These are phyloP conservation scores for Myotis vivesi DNA, from an alignment of 2,797 vertebrate species.

Conservation along the genomic window DNA sequence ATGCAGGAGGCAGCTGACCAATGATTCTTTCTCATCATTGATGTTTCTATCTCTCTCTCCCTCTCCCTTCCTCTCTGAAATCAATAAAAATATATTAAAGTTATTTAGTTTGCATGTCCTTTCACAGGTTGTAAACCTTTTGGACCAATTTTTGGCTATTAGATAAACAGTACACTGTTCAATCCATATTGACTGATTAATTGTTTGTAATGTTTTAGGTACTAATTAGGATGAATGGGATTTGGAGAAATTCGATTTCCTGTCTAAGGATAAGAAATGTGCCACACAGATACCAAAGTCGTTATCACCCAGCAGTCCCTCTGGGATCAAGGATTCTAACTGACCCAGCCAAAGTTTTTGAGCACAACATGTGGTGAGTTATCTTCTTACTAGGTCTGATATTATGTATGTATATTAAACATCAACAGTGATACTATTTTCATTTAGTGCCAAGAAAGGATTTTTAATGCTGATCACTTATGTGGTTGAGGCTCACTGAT, in stretches of 20 bases:
- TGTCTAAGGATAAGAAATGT: constrained; percentile 80
- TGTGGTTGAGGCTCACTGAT: not conserved
- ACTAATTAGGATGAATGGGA: constrained; percentile 74
- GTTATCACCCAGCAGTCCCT: constrained; percentile 86
- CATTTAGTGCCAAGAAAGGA: constrained; percentile 5
- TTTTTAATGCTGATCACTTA: constrained; percentile 22
- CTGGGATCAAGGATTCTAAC: constrained; percentile 92
- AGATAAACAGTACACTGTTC: not conserved
- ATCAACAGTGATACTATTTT: constrained; percentile 36
- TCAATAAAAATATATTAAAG: too few relatives aligned
- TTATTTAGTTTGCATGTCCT: not conserved
- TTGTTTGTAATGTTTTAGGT: constrained; percentile 79
- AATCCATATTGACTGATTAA: constrained; percentile 43
- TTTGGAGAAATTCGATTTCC: constrained; percentile 80
- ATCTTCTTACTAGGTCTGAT: constrained; percentile 47
- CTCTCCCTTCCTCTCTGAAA: not conserved
- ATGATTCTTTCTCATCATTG: too few relatives aligned
- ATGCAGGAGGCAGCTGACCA: not conserved
- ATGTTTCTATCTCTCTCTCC: not conserved
- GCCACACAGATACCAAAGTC: constrained; percentile 83
- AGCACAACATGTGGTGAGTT: constrained; percentile 88
- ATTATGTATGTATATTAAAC: constrained; percentile 19
- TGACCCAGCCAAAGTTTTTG: constrained; percentile 86
- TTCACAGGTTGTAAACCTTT: not conserved
- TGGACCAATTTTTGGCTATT: not conserved